These are phyloP conservation scores for Anguilla anguilla DNA, from an alignment of 2,797 vertebrate genomes.

Conservation along the genomic window DNA sequence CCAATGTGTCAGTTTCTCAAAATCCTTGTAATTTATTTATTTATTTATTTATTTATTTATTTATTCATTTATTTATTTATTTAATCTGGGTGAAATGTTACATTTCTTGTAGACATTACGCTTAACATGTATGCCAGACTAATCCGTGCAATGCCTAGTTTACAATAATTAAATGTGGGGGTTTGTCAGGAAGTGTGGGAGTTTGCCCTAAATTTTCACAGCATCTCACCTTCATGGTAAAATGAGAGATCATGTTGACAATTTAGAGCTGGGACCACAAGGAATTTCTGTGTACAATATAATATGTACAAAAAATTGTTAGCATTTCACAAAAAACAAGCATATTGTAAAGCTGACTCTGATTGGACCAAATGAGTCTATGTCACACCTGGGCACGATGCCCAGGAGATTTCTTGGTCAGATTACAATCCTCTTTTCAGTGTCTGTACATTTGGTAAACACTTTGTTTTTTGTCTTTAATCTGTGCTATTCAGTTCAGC, in stretches of 20 bases:
- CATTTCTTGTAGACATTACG: background rate
- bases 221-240: too few species aligned
- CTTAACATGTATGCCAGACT: background rate
- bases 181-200: too few species aligned
- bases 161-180: too few species aligned
- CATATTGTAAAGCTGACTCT: background rate
- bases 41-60: background rate
- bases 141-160: background rate
- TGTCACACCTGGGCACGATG: background rate
- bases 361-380: background rate
- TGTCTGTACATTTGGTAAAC: background rate
- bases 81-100: background rate
- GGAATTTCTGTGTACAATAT: too few species aligned
- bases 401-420: background rate
- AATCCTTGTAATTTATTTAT: background rate
- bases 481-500: background rate
- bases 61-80: background rate
- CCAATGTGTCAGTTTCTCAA: background rate
- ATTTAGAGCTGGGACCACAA: too few species aligned
- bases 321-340: too few species aligned
- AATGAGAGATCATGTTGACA: too few species aligned
- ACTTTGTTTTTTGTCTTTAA: background rate
- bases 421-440: background rate
- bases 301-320: too few species aligned
- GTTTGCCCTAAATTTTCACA: too few species aligned